Percentiles rank a stretch among this genome's conserved stretches.
Conservation (phyloP, 1,140 invertebrate species). For the Mactra quadrangularis region DNA sequence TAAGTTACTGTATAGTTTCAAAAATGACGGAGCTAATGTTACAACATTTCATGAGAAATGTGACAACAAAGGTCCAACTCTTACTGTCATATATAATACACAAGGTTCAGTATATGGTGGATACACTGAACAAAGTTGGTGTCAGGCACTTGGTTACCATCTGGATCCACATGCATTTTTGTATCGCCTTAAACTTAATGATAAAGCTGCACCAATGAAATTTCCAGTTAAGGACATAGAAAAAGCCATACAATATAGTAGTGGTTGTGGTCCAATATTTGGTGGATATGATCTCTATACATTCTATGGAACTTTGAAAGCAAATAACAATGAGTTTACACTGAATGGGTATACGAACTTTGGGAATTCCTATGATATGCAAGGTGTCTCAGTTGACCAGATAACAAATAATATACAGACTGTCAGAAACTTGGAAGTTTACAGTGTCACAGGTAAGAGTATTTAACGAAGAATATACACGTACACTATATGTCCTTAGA, state of each 20-base stretch:
- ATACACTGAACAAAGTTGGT: constrained; percentile 59
- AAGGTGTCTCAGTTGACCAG: no score
- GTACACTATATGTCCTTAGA: no score
- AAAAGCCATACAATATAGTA: not conserved
- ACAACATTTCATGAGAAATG: constrained; percentile 65
- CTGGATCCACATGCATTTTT: constrained; percentile 5
- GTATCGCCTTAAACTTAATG: not conserved
- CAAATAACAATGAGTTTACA: no score
- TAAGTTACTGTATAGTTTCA: constrained; percentile 59
- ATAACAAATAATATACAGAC: no score
- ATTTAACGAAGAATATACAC: no score
- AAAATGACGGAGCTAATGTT: constrained; percentile 52
- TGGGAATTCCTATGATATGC: no score
- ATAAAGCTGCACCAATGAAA: not conserved
- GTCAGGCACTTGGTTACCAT: not conserved
- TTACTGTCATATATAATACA: constrained; percentile 64
- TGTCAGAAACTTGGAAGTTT: no score
- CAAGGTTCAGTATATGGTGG: constrained; percentile 64
- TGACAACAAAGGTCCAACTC: constrained; percentile 65
- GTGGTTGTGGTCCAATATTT: not conserved
- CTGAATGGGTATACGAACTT: no score
- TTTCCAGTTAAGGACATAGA: not conserved
- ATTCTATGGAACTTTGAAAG: no score
- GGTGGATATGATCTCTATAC: not conserved
- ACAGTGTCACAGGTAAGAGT: no score